Conservation (phyloP, 2,888 invertebrate genomes). For the Parapristionchus giblindavisi region DNA sequence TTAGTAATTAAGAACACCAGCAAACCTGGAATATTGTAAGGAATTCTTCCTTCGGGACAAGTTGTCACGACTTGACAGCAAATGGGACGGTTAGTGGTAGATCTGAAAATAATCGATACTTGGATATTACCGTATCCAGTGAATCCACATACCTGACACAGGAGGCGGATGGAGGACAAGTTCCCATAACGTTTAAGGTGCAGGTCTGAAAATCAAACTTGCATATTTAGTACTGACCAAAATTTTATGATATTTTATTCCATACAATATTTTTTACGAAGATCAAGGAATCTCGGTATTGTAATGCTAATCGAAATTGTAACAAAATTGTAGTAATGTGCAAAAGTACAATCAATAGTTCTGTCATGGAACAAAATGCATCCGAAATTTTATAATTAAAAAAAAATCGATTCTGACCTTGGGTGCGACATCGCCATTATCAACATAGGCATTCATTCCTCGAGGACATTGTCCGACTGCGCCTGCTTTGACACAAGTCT, state of each 20-base stretch:
- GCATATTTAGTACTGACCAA: too few species aligned
- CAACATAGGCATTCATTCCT: constrained; percentile 63
- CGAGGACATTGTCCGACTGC: constrained; percentile 63
- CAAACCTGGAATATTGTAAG: constrained; percentile 65
- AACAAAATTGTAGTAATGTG: neutral
- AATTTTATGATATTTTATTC: too few species aligned
- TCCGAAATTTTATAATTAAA: too few species aligned
- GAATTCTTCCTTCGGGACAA: constrained; percentile 61
- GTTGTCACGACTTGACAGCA: constrained; percentile 60
- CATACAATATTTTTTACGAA: too few species aligned
- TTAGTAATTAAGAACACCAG: neutral
- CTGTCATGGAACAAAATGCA: too few species aligned
- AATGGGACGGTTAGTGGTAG: constrained; percentile 61
- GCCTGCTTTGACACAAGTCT: constrained; percentile 57
- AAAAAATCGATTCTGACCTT: too few species aligned
- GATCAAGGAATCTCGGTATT: too few species aligned
- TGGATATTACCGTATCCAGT: neutral
- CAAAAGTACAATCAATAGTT: neutral
- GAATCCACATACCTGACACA: constrained; percentile 53
- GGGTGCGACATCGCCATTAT: constrained; percentile 51
- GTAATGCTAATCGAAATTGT: too few species aligned
- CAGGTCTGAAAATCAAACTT: constrained; percentile 48
- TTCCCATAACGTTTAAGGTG: constrained; percentile 55
- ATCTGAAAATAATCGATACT: constrained; percentile 29
- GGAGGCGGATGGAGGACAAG: constrained; percentile 63